Evolutionary conservation across 2,113 vertebrate genomes (phyloP).

Genomic region (Butorides virescens): DNA sequence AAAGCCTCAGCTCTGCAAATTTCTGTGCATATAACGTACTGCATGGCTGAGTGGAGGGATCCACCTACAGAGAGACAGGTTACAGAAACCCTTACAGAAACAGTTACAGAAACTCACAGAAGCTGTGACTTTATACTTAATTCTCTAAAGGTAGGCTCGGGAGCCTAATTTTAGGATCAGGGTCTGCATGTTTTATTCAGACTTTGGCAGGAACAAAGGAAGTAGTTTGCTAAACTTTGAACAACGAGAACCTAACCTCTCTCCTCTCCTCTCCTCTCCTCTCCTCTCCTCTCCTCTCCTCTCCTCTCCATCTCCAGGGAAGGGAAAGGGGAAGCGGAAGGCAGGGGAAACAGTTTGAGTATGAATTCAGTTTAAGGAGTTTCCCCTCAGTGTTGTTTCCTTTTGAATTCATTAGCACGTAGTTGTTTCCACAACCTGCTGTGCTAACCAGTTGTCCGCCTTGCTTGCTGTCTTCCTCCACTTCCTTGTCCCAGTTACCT

Average conservation of each 20-base stretch:
- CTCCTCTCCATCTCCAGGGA: neutral
- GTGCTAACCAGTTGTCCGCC: neutral
- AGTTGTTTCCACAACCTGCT: neutral
- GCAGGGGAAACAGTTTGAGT: neutral
- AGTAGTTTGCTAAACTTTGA: neutral
- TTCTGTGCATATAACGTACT: neutral
- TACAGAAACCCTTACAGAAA: no score
- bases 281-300: no score
- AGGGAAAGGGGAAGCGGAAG: neutral
- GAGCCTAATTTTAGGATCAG: neutral
- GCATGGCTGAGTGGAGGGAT: neutral
- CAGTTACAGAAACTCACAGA: no score
- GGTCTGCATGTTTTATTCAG: neutral
- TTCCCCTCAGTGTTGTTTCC: neutral
- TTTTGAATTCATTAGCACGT: neutral
- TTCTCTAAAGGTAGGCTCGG: neutral
- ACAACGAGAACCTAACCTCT: neutral
- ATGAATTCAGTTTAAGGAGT: neutral
- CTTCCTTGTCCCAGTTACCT: neutral
- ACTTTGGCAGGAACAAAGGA: neutral
- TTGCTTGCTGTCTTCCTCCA: neutral
- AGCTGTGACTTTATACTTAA: neutral
- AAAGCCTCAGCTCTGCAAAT: neutral
- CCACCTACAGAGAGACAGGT: neutral
- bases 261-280: neutral